These are phyloP conservation scores for Luffia ferchaultella DNA, from an alignment of 2,888 invertebrate species.

Conservation along the genomic window DNA sequence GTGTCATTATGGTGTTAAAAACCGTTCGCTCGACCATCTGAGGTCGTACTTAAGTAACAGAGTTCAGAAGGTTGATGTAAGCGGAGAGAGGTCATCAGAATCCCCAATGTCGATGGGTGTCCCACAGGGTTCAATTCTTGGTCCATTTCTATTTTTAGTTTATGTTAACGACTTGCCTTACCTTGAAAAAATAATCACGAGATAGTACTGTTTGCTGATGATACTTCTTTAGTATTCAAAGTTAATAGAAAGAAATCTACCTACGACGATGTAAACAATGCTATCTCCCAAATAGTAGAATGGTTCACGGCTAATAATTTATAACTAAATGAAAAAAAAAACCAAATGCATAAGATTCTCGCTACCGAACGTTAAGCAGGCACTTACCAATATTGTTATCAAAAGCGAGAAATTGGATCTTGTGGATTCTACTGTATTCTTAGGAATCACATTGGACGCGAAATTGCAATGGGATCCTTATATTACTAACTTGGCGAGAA, in stretches of 20 bases:
- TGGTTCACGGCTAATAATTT: not conserved
- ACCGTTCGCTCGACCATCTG: not conserved
- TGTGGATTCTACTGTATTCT: too few relatives aligned
- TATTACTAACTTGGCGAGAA: too few relatives aligned
- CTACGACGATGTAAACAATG: not conserved
- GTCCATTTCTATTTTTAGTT: not conserved
- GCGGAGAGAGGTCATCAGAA: not conserved
- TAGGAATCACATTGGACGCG: too few relatives aligned
- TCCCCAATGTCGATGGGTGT: not conserved
- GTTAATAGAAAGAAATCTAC: not conserved
- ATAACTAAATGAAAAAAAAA: not conserved
- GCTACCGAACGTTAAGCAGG: too few relatives aligned
- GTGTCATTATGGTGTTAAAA: not conserved
- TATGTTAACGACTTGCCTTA: not conserved
- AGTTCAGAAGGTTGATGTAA: slow-evolving; percentile 14
- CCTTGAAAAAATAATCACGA: not conserved
- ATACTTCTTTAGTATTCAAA: not conserved
- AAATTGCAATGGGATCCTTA: too few relatives aligned
- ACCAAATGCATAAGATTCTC: not conserved
- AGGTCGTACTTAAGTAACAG: not conserved
- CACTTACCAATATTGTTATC: too few relatives aligned
- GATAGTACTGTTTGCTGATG: not conserved
- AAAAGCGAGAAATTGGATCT: too few relatives aligned
- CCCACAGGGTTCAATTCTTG: not conserved
- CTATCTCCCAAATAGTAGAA: not conserved